phyloP scores from a whole-genome alignment of 2,888 invertebrate genomes.

The Amiota communis region DNA sequence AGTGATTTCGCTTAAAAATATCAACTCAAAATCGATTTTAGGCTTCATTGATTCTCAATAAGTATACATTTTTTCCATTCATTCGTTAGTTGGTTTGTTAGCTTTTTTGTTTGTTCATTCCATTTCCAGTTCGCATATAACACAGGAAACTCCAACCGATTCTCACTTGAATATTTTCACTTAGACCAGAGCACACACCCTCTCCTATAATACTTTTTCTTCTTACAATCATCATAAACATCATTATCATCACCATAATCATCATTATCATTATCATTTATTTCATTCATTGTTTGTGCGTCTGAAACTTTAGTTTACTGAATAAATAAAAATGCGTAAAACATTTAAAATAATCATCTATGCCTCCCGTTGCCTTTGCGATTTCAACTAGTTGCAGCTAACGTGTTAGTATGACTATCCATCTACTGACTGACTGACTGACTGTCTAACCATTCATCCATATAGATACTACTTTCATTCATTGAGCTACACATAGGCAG shows the following conservation, averaged over 20 bases:
- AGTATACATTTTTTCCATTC: conserved; percentile 1
- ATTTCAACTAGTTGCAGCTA: not conserved
- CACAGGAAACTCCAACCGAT: conserved; percentile 58
- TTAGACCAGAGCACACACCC: conserved; percentile 41
- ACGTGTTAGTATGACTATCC: not conserved
- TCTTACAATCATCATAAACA: conserved; percentile 28
- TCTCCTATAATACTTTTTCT: conserved; percentile 46
- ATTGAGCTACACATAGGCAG: conserved; percentile 42
- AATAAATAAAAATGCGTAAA: conserved; percentile 60
- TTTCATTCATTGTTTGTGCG: conserved; percentile 36
- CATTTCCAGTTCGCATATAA: conserved; percentile 18
- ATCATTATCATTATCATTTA: not conserved
- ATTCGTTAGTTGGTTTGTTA: not conserved
- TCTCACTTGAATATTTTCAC: conserved; percentile 25
- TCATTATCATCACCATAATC: not conserved
- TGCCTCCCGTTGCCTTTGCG: conserved; percentile 6
- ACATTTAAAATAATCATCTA: conserved; percentile 31
- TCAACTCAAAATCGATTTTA: conserved; percentile 62
- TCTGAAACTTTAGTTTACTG: conserved; percentile 39
- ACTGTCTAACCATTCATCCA: not conserved
- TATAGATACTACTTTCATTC: not conserved
- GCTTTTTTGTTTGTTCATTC: not conserved
- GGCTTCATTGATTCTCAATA: conserved; percentile 59
- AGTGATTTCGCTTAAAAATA: no score
- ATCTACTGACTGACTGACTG: not conserved